A percentile compares a stretch with the other conserved stretches of the same genome.
Evolutionary conservation across 2,888 invertebrate species (phyloP).

Genomic region (Hoplodrina blanda): DNA sequence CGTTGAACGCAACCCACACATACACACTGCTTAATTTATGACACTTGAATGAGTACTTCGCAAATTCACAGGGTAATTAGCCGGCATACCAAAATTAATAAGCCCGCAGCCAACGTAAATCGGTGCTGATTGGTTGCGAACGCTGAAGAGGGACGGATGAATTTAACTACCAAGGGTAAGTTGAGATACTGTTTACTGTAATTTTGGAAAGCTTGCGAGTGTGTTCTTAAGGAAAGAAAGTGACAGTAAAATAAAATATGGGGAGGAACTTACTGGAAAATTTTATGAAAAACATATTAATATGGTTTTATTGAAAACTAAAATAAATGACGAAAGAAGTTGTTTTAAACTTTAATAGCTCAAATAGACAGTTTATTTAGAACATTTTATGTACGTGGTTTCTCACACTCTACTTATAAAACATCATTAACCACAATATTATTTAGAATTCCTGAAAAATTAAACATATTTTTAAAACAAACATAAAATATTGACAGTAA

Average conservation of each 20-base stretch:
- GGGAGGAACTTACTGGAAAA: too few relatives aligned
- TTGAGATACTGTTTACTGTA: slow-evolving; percentile 48
- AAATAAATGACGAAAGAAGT: too few relatives aligned
- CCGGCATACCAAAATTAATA: slow-evolving; percentile 88
- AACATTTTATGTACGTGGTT: too few relatives aligned
- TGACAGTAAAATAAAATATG: background rate
- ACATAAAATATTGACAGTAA: too few relatives aligned
- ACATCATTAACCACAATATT: too few relatives aligned
- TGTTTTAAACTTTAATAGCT: too few relatives aligned
- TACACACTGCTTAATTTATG: slow-evolving; percentile 80
- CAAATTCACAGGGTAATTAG: slow-evolving; percentile 89
- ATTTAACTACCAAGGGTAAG: slow-evolving; percentile 89
- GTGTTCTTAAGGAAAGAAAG: slow-evolving; percentile 14
- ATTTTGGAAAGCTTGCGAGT: slow-evolving; percentile 39
- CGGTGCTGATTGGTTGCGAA: slow-evolving; percentile 84
- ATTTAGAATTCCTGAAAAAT: too few relatives aligned
- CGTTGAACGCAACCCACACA: slow-evolving; percentile 76
- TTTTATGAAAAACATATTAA: too few relatives aligned
- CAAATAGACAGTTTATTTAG: too few relatives aligned
- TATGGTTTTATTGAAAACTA: too few relatives aligned
- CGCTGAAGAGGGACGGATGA: slow-evolving; percentile 88
- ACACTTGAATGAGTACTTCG: slow-evolving; percentile 85
- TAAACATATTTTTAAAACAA: too few relatives aligned
- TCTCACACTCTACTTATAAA: too few relatives aligned
- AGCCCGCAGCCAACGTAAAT: slow-evolving; percentile 83